These are phyloP conservation scores for Siniperca knerii DNA, from an alignment of 2,113 vertebrate species.

Conservation along the genomic window DNA sequence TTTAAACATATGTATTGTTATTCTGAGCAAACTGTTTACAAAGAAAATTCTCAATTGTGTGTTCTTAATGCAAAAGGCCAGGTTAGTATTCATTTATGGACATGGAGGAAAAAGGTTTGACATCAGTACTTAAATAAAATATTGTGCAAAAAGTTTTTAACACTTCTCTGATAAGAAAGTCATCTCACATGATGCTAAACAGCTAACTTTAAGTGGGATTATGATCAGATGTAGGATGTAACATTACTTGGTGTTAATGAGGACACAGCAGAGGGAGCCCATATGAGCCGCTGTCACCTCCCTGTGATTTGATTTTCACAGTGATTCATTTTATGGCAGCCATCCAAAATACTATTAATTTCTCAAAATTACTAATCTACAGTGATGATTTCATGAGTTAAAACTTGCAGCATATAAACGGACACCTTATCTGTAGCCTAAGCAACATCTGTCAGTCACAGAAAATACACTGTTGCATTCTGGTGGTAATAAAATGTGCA, in stretches of 20 bases:
- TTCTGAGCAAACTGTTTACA: constrained; percentile 39
- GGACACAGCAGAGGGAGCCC: not conserved
- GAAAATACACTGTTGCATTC: not conserved
- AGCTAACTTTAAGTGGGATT: too few relatives aligned
- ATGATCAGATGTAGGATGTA: not conserved
- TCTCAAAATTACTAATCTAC: not conserved
- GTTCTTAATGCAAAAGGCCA: not conserved
- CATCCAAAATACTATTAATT: not conserved
- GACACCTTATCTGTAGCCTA: not conserved
- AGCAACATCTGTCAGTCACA: constrained; percentile 9
- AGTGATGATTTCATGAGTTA: not conserved
- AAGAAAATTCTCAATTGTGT: constrained; percentile 4
- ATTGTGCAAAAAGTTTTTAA: constrained; percentile 8
- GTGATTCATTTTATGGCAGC: not conserved
- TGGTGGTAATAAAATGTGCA: not conserved
- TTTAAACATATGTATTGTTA: constrained; percentile 69
- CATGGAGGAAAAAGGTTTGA: not conserved
- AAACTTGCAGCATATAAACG: not conserved
- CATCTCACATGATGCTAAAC: not conserved
- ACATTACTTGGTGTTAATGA: not conserved
- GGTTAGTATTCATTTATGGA: not conserved
- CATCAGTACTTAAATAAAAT: not conserved
- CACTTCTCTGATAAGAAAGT: not conserved
- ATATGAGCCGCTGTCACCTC: not conserved
- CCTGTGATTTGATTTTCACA: not conserved